Evolutionary conservation across 2,888 invertebrate species (phyloP), one percentile per base, ranked within the genome.

Genomic region (Leptinotarsa peninsularis): DNA sequence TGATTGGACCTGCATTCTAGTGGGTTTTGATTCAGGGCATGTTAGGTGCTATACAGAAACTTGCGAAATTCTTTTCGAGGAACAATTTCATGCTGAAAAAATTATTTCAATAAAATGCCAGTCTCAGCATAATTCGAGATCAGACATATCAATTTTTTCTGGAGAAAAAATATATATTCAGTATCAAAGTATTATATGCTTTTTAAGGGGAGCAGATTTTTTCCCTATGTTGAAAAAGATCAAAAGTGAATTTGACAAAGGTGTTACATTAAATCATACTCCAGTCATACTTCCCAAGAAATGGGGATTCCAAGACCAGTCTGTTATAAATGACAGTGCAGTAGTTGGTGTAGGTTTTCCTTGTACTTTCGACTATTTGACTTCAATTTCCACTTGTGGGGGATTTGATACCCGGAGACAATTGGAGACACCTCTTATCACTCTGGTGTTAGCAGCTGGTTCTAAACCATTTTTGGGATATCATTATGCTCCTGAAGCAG

Each of bases 1-100:
- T 43, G 98, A 98, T 87, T 98, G 98, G 98, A 97, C 96, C 17
- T 97, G 97, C 86, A 91, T 98, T 76, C 92, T 94, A 76, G 91
- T 80, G 73, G 98, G 98, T 17, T 94, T 95, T 84, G 93, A 92
- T 82, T 94, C 95, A 81, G 98, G 98, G 21, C 92, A 91, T 89
- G 91, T 98, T 15, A 91, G 94, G 78, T 96, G 98, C 89, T 98
- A 96, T 86, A 96, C 96, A 2, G 97, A 98, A 87, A 93, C 93
- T 78, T 97, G 97, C 18, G 93, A 93, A 74, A 89, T 96, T 78
- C 89, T 98, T 67, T 89, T 96, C 60, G 93, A 94, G 66, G 97
- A 98, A 86, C 93, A 94, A 85, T 91, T 97, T 76, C 96, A 98
- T 85, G 93, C 94, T 83, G 95, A 94, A 84, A 91, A 93, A 13